phyloP scores from a whole-genome alignment of 2,797 vertebrate species.

The Diglossa cyanea region DNA sequence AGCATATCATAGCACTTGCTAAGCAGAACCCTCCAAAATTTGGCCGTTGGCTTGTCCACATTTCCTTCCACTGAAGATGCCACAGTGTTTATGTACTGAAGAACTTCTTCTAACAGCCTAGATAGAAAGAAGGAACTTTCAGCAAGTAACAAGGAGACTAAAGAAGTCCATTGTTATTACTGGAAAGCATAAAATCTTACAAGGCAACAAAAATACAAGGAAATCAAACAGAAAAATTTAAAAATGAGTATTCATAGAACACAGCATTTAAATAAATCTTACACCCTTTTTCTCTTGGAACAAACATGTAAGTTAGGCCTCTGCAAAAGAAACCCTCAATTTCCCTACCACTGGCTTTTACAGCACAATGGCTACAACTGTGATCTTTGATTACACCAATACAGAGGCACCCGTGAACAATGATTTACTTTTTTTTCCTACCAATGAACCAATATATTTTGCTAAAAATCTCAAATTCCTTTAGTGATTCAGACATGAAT shows the following conservation, averaged over 20 bases:
- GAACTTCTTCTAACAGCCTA: constrained; percentile 89
- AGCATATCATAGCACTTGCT: constrained; percentile 91
- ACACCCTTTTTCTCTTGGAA: background rate
- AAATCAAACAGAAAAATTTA: background rate
- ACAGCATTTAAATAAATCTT: background rate
- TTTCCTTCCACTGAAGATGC: constrained; percentile 88
- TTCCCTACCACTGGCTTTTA: background rate
- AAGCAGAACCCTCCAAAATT: constrained; percentile 94
- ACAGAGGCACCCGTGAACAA: background rate
- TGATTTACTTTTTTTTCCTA: background rate
- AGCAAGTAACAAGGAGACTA: background rate
- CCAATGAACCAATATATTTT: background rate
- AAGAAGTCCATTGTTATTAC: constrained; percentile 66
- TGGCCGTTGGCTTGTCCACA: constrained; percentile 84
- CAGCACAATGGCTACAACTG: background rate
- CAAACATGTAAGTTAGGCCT: background rate
- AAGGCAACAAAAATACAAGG: background rate
- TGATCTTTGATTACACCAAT: background rate
- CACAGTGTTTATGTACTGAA: constrained; percentile 85
- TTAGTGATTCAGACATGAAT: background rate
- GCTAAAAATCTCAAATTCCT: background rate
- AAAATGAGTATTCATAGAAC: background rate
- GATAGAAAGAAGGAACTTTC: background rate
- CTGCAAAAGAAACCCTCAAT: background rate
- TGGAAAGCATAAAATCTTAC: background rate